Evolutionary conservation across 2,888 invertebrate genomes (phyloP).

Genomic region (Metallyticus violacea): DNA sequence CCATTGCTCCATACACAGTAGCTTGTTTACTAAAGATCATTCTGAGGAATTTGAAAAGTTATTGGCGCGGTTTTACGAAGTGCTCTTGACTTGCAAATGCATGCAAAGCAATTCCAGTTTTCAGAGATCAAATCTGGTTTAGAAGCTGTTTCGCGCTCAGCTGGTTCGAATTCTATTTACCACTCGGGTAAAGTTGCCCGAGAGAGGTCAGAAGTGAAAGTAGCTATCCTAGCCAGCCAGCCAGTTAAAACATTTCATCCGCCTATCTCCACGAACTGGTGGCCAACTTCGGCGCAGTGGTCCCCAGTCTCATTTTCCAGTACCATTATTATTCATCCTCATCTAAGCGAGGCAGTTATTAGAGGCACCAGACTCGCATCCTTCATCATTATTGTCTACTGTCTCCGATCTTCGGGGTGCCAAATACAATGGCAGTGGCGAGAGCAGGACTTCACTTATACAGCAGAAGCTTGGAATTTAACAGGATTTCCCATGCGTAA

Average conservation of each 20-base stretch:
- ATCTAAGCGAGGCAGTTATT: too few relatives aligned
- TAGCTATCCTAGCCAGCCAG: not conserved
- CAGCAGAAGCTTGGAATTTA: too few relatives aligned
- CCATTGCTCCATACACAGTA: too few relatives aligned
- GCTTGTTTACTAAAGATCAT: not conserved
- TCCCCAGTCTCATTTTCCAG: not conserved
- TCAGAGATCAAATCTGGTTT: not conserved
- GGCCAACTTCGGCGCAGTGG: not conserved
- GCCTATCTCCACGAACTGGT: not conserved
- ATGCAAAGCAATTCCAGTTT: not conserved
- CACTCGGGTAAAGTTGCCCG: not conserved
- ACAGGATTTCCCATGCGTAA: too few relatives aligned
- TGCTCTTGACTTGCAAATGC: not conserved
- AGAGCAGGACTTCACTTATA: too few relatives aligned
- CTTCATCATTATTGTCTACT: not conserved
- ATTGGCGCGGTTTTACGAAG: too few relatives aligned
- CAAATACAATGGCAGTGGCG: too few relatives aligned
- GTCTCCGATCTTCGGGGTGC: not conserved
- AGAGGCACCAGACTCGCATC: not conserved
- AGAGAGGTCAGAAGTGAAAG: not conserved
- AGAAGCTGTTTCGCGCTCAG: not conserved
- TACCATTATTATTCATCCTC: not conserved
- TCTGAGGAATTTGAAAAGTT: not conserved
- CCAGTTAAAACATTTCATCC: too few relatives aligned
- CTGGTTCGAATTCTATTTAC: not conserved